Conservation (phyloP, 2,888 invertebrate genomes). For the Nymphalis urticae region DNA sequence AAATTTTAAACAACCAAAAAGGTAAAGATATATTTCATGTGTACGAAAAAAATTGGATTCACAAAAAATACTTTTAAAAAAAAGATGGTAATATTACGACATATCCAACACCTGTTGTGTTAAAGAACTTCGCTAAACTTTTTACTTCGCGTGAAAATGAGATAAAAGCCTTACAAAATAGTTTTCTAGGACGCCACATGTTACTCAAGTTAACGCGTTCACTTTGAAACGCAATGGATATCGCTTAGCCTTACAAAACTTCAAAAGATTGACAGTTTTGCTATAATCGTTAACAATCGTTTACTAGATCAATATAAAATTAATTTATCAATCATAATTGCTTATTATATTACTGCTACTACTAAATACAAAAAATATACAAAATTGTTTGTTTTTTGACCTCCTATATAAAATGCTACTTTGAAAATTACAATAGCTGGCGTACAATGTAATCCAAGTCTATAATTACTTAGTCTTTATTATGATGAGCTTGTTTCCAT, state of each 20-base stretch:
- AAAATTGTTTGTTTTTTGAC: neutral
- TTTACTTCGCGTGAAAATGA: conserved; percentile 75
- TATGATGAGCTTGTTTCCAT: conserved; percentile 14
- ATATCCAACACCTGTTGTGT: conserved; percentile 77
- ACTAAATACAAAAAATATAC: neutral
- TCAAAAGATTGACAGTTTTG: conserved; percentile 22
- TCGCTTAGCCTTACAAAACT: conserved; percentile 36
- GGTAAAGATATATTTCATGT: conserved; percentile 34
- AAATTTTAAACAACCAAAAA: conserved; percentile 21
- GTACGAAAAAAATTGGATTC: conserved; percentile 40
- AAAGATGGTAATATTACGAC: conserved; percentile 61
- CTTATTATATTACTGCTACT: too few relatives aligned
- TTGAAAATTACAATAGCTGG: conserved; percentile 12
- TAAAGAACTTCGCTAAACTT: conserved; percentile 70
- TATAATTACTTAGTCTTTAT: conserved; percentile 50
- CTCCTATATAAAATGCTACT: neutral
- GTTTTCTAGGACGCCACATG: conserved; percentile 77
- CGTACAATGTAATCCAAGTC: conserved; percentile 51
- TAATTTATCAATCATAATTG: too few relatives aligned
- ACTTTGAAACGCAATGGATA: conserved; percentile 55
- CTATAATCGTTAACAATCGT: neutral
- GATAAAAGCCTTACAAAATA: conserved; percentile 79
- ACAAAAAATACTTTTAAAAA: conserved; percentile 48
- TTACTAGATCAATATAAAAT: too few relatives aligned
- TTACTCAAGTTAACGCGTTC: conserved; percentile 66